Percentiles rank a stretch among this genome's conserved stretches.
phyloP scores from a whole-genome alignment of 2,888 invertebrate genomes.

The Zaprionus obscuricornis region DNA sequence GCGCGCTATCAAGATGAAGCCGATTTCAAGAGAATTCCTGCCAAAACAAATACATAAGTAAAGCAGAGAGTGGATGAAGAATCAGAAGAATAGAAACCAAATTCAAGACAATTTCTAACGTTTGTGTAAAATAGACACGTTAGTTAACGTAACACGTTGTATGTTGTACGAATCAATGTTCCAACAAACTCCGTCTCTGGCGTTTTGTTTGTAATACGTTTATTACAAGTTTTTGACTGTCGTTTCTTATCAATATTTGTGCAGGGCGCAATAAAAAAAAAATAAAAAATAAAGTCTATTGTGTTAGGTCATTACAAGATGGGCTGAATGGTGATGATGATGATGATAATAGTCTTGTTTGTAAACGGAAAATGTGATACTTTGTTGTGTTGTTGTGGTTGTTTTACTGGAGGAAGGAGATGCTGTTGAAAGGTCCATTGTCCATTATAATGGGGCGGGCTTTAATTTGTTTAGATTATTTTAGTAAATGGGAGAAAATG shows the following conservation, averaged over 20 bases:
- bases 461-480: too few species aligned
- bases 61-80: constrained; percentile 5
- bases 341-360: constrained; percentile 11
- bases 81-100: constrained; percentile 25
- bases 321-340: constrained; percentile 17
- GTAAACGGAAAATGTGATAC: not conserved
- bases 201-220: constrained; percentile 25
- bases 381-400: not conserved
- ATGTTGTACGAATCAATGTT: constrained; percentile 32
- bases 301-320: constrained; percentile 37
- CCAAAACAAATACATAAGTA: constrained; percentile 28
- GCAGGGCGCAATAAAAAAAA: constrained; percentile 49
- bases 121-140: constrained; percentile 29
- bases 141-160: not conserved
- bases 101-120: constrained; percentile 35
- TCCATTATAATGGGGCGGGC: constrained; percentile 13
- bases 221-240: constrained; percentile 20
- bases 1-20: constrained; percentile 66
- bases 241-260: constrained; percentile 53
- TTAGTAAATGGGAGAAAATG: too few species aligned
- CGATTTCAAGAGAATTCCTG: constrained; percentile 66
- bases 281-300: constrained; percentile 21
- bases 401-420: not conserved
- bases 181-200: not conserved
- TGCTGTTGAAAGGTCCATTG: not conserved